Conservation (phyloP, 2,888 invertebrate species). For the Pseudeuparius sepicola region DNA sequence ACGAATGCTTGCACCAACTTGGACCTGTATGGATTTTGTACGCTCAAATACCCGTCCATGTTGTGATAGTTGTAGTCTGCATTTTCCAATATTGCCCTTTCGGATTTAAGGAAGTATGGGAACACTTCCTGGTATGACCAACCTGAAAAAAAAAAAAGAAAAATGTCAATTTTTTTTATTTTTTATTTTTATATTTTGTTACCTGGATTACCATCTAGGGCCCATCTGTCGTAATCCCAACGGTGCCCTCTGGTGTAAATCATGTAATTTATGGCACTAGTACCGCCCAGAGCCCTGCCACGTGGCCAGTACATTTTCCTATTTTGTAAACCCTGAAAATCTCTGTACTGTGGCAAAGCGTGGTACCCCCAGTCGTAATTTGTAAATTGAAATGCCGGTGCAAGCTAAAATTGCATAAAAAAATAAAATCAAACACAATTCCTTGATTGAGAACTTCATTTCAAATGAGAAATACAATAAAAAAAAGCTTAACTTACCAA, state of each 20-base stretch:
- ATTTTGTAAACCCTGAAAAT: slow-evolving; percentile 17
- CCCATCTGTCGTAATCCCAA: slow-evolving; percentile 58
- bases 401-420: slow-evolving; percentile 22
- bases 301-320: slow-evolving; percentile 40
- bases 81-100: slow-evolving; percentile 28
- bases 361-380: slow-evolving; percentile 38
- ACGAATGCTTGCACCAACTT: slow-evolving; percentile 34
- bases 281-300: slow-evolving; percentile 50
- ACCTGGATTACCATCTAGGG: slow-evolving; percentile 50
- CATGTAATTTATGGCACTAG: slow-evolving; percentile 54
- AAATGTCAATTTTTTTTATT: neutral
- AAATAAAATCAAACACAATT: neutral
- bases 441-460: neutral
- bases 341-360: slow-evolving; percentile 30
- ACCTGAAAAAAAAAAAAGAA: slow-evolving; percentile 41
- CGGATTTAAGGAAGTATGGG: slow-evolving; percentile 42
- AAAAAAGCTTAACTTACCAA: slow-evolving; percentile 26
- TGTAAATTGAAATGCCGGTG: slow-evolving; percentile 33
- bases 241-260: slow-evolving; percentile 66
- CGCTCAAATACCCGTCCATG: slow-evolving; percentile 49
- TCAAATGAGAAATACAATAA: neutral
- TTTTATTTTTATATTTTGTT: neutral
- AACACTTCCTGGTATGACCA: slow-evolving; percentile 50
- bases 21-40: slow-evolving; percentile 47
- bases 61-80: slow-evolving; percentile 45